Conservation (phyloP, 2,113 vertebrate species). For the Stictonetta naevosa region DNA sequence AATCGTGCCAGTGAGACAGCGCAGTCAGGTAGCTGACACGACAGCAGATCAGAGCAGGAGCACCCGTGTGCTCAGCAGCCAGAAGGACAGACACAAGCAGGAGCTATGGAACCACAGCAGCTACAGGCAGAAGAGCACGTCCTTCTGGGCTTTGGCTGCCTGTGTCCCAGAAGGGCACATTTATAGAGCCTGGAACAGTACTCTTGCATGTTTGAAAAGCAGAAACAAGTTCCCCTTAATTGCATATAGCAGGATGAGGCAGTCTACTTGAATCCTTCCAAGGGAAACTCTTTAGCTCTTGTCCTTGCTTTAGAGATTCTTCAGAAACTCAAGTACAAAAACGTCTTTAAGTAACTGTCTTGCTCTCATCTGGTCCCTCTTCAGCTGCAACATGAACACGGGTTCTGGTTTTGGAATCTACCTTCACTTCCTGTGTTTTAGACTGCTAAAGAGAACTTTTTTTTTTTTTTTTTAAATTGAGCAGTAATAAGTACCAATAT, state of each 20-base stretch:
- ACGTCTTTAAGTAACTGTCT: not conserved
- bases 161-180: not conserved
- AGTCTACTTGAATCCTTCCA: not conserved
- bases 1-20: not conserved
- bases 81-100: not conserved
- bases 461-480: not conserved
- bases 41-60: not conserved
- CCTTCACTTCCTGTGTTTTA: not conserved
- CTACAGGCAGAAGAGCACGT: not conserved
- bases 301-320: not conserved
- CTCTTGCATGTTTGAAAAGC: not conserved
- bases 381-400: not conserved
- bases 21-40: not conserved
- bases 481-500: slow-evolving; percentile 6
- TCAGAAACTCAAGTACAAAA: not conserved
- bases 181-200: not conserved
- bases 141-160: not conserved
- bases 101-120: not conserved
- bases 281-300: not conserved
- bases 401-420: not conserved
- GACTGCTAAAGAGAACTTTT: not conserved
- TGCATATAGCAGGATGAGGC: not conserved
- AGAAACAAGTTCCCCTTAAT: not conserved
- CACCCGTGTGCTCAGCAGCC: not conserved
- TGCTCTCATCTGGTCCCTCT: not conserved